These are phyloP conservation scores for Castor canadensis DNA, from an alignment of 2,113 vertebrate species.

Conservation along the genomic window DNA sequence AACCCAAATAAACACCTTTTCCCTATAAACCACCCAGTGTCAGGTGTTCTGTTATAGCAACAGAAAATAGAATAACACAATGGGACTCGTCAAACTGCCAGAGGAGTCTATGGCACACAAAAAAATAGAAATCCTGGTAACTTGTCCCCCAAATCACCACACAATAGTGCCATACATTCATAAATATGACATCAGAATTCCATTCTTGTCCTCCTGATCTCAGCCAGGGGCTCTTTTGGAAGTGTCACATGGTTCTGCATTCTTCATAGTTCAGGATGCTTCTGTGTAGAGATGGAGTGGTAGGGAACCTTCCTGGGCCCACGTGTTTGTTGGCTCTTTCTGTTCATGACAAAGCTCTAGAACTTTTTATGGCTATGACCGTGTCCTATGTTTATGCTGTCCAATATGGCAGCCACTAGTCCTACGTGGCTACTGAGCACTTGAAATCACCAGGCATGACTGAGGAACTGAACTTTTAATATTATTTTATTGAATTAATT, in stretches of 20 bases:
- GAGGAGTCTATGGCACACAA: not conserved
- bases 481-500: conserved; percentile 31
- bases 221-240: not conserved
- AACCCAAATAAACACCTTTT: not conserved
- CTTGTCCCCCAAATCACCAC: not conserved
- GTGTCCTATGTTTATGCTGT: not conserved
- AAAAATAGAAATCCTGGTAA: not conserved
- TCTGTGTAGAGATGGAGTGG: not conserved
- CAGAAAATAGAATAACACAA: not conserved
- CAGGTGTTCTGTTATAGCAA: not conserved
- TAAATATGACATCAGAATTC: not conserved
- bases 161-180: not conserved
- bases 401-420: not conserved
- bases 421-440: not conserved
- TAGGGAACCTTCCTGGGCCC: not conserved
- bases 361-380: not conserved
- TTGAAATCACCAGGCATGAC: not conserved
- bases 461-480: not conserved
- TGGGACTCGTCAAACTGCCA: not conserved
- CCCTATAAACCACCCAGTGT: not conserved
- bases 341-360: not conserved
- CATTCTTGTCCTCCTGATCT: not conserved
- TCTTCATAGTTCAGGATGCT: not conserved
- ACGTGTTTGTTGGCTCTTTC: not conserved
- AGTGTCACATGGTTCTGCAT: not conserved